Conservation (phyloP, 2,888 invertebrate genomes). For the Alviniconcha strummeri region DNA sequence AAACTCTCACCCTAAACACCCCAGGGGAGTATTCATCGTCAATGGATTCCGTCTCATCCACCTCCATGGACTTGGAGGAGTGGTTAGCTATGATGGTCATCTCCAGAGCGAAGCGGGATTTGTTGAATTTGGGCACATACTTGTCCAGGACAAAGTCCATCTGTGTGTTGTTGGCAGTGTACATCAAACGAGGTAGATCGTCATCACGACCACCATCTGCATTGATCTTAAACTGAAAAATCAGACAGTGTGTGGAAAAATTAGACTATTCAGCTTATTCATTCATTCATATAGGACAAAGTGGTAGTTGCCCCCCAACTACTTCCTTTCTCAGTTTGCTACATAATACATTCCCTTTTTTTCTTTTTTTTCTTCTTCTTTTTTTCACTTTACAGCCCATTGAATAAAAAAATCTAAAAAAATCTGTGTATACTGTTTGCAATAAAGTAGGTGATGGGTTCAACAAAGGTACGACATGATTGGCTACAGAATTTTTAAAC, state of each 20-base stretch:
- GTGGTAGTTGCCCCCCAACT: no score
- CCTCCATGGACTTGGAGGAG: slow-evolving; percentile 49
- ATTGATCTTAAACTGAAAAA: slow-evolving; percentile 77
- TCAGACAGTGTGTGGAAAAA: neutral
- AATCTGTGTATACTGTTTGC: no score
- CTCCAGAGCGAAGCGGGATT: slow-evolving; percentile 80
- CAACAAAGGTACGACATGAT: no score
- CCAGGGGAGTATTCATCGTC: slow-evolving; percentile 87
- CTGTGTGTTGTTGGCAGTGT: slow-evolving; percentile 81
- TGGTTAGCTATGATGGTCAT: slow-evolving; percentile 75
- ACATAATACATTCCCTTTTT: no score
- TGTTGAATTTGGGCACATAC: slow-evolving; percentile 72
- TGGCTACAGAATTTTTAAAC: no score
- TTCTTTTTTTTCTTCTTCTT: no score
- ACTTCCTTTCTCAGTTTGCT: no score
- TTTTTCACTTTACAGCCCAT: no score
- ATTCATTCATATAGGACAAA: no score
- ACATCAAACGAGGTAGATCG: slow-evolving; percentile 80
- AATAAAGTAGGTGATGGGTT: no score
- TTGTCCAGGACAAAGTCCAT: slow-evolving; percentile 79
- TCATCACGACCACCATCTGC: slow-evolving; percentile 75
- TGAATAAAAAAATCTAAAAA: no score
- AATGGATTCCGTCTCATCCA: slow-evolving; percentile 78
- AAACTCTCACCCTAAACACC: slow-evolving; percentile 79
- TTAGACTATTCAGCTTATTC: no score